Conservation (phyloP, 2,888 invertebrate species). For the Oegoconia quadripuncta region DNA sequence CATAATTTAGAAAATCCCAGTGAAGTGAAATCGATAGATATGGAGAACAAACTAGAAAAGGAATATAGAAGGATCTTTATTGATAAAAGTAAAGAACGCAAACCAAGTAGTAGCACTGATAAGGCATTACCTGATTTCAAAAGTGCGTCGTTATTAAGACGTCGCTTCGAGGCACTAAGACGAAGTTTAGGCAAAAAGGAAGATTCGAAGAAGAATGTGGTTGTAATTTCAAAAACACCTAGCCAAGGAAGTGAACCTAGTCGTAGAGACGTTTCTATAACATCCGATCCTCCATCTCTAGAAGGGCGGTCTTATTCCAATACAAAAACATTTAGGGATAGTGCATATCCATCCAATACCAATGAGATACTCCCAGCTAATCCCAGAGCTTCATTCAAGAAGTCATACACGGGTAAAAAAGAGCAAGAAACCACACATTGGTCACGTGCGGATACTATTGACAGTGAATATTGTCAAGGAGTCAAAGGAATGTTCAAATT, state of each 20-base stretch:
- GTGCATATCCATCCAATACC: slow-evolving; percentile 16
- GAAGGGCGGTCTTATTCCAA: slow-evolving; percentile 48
- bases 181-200: slow-evolving; percentile 44
- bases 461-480: slow-evolving; percentile 39
- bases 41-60: slow-evolving; percentile 58
- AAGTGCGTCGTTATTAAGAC: slow-evolving; percentile 45
- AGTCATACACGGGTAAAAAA: slow-evolving; percentile 20
- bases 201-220: slow-evolving; percentile 32
- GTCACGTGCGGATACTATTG: slow-evolving; percentile 28
- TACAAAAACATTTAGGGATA: slow-evolving; percentile 38
- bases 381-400: slow-evolving; percentile 19
- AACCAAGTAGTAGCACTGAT: slow-evolving; percentile 22
- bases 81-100: slow-evolving; percentile 35
- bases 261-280: slow-evolving; percentile 52
- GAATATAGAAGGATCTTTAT: slow-evolving; percentile 55
- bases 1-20: slow-evolving; percentile 54
- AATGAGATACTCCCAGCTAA: too few species aligned
- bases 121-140: slow-evolving; percentile 36
- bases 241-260: slow-evolving; percentile 12
- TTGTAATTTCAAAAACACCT: slow-evolving; percentile 8
- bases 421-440: slow-evolving; percentile 26
- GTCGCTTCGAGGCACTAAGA: slow-evolving; percentile 54
- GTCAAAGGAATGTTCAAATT: slow-evolving; percentile 61
- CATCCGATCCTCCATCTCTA: slow-evolving; percentile 58
- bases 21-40: slow-evolving; percentile 41